Conservation (phyloP, 2,888 invertebrate species). For the Lasioglossum villosulum region DNA sequence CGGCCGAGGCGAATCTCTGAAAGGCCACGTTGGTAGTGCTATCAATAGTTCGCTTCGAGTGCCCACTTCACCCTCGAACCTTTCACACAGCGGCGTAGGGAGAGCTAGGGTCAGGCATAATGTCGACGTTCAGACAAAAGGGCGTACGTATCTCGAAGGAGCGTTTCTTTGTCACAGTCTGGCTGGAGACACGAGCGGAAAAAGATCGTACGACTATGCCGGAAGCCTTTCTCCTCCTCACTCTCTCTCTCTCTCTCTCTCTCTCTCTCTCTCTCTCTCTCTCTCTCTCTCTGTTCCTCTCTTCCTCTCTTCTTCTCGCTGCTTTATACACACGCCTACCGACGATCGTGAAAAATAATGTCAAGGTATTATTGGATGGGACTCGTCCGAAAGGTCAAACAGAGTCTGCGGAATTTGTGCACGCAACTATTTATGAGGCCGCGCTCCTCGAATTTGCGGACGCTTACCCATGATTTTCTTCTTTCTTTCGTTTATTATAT, state of each 20-base stretch:
- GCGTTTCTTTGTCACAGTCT: slow-evolving; percentile 40
- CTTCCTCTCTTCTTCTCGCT: no score
- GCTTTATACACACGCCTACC: background rate
- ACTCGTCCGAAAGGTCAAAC: slow-evolving; percentile 24
- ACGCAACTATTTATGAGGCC: background rate
- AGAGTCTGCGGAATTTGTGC: background rate
- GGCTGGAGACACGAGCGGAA: slow-evolving; percentile 4
- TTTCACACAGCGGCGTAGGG: slow-evolving; percentile 58
- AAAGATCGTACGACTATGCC: slow-evolving; percentile 11
- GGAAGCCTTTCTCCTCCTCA: slow-evolving; percentile 28
- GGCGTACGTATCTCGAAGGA: slow-evolving; percentile 20
- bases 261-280: no score
- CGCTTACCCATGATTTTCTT: no score
- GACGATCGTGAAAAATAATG: slow-evolving; percentile 11
- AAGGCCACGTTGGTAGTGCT: slow-evolving; percentile 72
- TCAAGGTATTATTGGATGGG: slow-evolving; percentile 24
- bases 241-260: no score
- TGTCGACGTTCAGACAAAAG: slow-evolving; percentile 57
- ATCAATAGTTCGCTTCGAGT: slow-evolving; percentile 74
- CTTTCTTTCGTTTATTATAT: background rate
- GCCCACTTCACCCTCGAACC: slow-evolving; percentile 67
- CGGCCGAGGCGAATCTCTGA: slow-evolving; percentile 71
- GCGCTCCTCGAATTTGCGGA: background rate
- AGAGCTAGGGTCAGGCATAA: slow-evolving; percentile 62
- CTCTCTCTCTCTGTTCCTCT: no score